Conservation (phyloP, 2,888 invertebrate genomes). For the Rosalia funebris region DNA sequence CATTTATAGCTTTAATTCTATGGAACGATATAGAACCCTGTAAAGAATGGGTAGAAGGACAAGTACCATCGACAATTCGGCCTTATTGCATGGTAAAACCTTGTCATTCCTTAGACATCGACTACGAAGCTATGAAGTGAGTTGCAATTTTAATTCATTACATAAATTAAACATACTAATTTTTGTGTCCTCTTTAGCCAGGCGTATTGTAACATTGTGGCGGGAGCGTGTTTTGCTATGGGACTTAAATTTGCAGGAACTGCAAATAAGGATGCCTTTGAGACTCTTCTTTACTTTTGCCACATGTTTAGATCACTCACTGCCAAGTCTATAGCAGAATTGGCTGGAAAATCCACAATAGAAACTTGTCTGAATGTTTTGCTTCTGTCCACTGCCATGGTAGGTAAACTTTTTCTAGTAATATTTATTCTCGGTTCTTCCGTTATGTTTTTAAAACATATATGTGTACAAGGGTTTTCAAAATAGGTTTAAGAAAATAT, state of each 20-base stretch:
- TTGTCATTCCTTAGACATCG: constrained; percentile 73
- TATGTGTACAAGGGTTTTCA: too few species aligned
- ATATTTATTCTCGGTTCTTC: too few species aligned
- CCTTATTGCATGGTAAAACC: constrained; percentile 83
- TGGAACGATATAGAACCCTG: constrained; percentile 88
- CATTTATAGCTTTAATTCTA: constrained; percentile 80
- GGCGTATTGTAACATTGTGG: constrained; percentile 95
- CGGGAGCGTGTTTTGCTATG: constrained; percentile 93
- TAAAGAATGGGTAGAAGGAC: constrained; percentile 84
- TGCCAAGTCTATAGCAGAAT: constrained; percentile 80
- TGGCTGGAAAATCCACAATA: constrained; percentile 89
- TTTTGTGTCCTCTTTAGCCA: constrained; percentile 70
- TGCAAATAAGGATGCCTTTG: constrained; percentile 82
- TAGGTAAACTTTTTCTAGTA: too few species aligned
- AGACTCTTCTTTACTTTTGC: constrained; percentile 79
- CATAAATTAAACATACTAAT: constrained; percentile 37
- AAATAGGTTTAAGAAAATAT: too few species aligned
- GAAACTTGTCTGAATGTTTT: constrained; percentile 89
- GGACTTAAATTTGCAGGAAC: constrained; percentile 95
- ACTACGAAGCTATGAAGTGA: constrained; percentile 94
- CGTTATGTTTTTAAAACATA: too few species aligned
- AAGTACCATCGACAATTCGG: constrained; percentile 80
- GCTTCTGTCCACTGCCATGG: constrained; percentile 83
- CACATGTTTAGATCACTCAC: constrained; percentile 75
- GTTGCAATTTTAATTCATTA: constrained; percentile 46